Percentiles rank a stretch among this genome's conserved stretches.
Evolutionary conservation across 2,113 vertebrate species (phyloP).

Genomic region (Macquaria australasica): DNA sequence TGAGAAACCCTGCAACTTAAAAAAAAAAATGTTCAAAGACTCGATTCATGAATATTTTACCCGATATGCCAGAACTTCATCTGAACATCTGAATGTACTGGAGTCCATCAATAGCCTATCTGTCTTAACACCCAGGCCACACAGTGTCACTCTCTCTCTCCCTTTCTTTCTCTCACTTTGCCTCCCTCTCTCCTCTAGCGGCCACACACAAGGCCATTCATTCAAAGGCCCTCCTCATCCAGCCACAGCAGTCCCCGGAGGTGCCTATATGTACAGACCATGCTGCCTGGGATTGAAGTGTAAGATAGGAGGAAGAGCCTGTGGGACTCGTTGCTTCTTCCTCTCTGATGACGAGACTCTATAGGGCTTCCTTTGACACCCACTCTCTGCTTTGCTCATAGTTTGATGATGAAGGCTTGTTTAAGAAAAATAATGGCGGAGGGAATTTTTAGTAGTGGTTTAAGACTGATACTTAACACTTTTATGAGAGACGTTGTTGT

Average conservation of each 20-base stretch:
- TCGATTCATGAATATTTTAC: slow-evolving; percentile 67
- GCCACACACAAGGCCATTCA: slow-evolving; percentile 70
- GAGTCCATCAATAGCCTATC: slow-evolving; percentile 71
- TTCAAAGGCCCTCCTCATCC: slow-evolving; percentile 69
- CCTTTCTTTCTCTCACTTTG: slow-evolving; percentile 21
- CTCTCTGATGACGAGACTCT: slow-evolving; percentile 49
- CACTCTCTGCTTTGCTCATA: slow-evolving; percentile 13
- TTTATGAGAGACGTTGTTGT: not conserved
- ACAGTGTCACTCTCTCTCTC: slow-evolving; percentile 25
- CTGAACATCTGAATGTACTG: slow-evolving; percentile 63
- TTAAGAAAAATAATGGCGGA: slow-evolving; percentile 30
- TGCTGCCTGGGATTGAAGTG: slow-evolving; percentile 65
- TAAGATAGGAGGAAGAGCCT: slow-evolving; percentile 40
- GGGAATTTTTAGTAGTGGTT: slow-evolving; percentile 16
- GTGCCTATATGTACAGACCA: slow-evolving; percentile 42
- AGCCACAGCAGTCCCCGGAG: slow-evolving; percentile 51
- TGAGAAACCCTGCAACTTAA: slow-evolving; percentile 15
- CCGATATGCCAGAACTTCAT: slow-evolving; percentile 60
- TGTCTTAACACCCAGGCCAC: slow-evolving; percentile 61
- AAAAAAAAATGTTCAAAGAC: slow-evolving; percentile 24
- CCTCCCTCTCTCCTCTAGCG: slow-evolving; percentile 22
- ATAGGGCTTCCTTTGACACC: slow-evolving; percentile 39
- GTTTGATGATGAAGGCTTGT: slow-evolving; percentile 50
- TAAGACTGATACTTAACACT: slow-evolving; percentile 7
- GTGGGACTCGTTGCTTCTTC: slow-evolving; percentile 42